A percentile compares a stretch with the other conserved stretches of the same genome.
phyloP scores from a whole-genome alignment of 2,888 invertebrate species.

The Sipha maydis region DNA sequence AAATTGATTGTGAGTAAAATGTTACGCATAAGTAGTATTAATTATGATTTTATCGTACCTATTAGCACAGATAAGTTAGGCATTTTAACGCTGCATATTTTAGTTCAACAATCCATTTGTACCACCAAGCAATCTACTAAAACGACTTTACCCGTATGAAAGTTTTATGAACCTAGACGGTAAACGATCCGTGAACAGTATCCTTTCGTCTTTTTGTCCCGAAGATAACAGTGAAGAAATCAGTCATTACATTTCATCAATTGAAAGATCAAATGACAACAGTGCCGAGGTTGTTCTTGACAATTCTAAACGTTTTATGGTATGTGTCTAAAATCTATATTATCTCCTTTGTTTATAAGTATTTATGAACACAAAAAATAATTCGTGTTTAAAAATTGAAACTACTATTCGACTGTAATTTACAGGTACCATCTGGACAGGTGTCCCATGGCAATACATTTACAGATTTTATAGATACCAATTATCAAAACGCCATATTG shows the following conservation, averaged over 20 bases:
- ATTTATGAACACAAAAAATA: neutral
- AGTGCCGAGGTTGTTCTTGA: constrained; percentile 20
- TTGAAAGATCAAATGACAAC: neutral
- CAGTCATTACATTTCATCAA: constrained; percentile 46
- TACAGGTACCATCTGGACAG: constrained; percentile 32
- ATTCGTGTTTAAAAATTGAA: neutral
- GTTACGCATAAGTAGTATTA: neutral
- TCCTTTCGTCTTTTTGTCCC: constrained; percentile 73
- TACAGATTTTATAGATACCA: constrained; percentile 72
- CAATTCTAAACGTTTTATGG: constrained; percentile 32
- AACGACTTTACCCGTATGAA: constrained; percentile 83
- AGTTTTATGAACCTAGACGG: constrained; percentile 83
- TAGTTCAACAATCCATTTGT: constrained; percentile 46
- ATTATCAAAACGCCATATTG: constrained; percentile 82
- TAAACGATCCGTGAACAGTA: constrained; percentile 76
- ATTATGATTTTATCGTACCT: neutral
- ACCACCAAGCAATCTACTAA: constrained; percentile 23
- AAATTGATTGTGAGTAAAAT: constrained; percentile 74
- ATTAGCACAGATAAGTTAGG: neutral
- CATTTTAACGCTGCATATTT: neutral
- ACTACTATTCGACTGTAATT: neutral
- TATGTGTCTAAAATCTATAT: neutral
- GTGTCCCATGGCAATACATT: neutral
- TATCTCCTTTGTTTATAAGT: neutral
- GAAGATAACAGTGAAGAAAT: constrained; percentile 45